Base-by-base conservation (phyloP, 1,140 invertebrate species). In the Nomia melanderi region DNA sequence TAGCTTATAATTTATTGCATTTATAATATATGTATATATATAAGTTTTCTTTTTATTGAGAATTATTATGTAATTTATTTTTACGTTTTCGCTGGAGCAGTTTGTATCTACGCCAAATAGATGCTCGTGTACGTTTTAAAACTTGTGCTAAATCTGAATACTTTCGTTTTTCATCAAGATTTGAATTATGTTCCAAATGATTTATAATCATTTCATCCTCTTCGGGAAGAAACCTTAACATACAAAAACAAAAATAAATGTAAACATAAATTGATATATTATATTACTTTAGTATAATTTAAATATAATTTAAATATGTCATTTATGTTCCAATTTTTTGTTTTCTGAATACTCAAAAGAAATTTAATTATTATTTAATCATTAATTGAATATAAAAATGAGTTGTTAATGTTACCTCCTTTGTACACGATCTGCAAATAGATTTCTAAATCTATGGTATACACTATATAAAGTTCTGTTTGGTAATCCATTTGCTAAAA, bases 101-200 rank as follows among this genome's bases (percentile, higher is more conserved):
- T 66, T 60, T 62, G 59, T 89, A 88, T 64, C 90, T 80, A 14
- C 91, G 86, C 87, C 87, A 91, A 57, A 92, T 86, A 0, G 91
- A 90, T 33, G 83, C 77, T 72, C 90, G 82, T 0, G 88, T 89
- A 80, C 91, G 84, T 14, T 85, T 88, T 57, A 92, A 81, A 29
- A 84, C 69, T 77, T 79, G 82, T 17, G 88, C 88, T 47, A 92
- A 82, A 27, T 88, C 85, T 11, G 78, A 8, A 78, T 85, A 90
- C 31, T 84, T 87, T 0, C 74, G 44, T 63, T 25, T 83, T 25
- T 86, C 36, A 25, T 88, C 44, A 4, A 81, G 31, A 63, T 79
- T 69, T 20, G 7, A 36, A 60, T 83, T 77, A 2, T 84, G 64
- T 69, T 89, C 77, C 20, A 90, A 65, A 7, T 88, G 78, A 23